Base-by-base conservation (phyloP, 2,888 invertebrate genomes). In the Drosophila quinaria region DNA sequence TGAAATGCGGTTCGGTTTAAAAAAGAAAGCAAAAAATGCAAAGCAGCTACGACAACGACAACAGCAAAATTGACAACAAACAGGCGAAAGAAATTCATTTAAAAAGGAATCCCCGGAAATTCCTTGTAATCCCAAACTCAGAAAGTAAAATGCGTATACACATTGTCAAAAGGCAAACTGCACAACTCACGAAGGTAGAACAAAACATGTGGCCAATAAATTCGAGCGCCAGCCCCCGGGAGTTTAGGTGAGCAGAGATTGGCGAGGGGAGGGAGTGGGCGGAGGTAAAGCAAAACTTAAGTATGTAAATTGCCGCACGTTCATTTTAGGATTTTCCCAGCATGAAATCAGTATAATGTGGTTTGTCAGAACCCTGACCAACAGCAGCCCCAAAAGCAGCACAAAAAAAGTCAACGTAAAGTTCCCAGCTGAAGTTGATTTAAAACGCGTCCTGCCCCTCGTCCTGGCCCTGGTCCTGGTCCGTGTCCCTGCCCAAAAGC, bases 281-380 rank as follows among this genome's bases (percentile, higher is more conserved):
- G 22, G 22, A 8, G 35, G 25, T 10, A 35, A 10, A 9, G 29
- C 39, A 51, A 72, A 81, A 89, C 85, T 87, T 87, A 90, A 81
- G 90, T 86, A 90, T 87, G 87, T 83, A 87, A 87, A 87, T 87
- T 90, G 87, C 81, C 90, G 90, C 87, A 90, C 90, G 90, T 87
- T 90, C 85, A 87, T 89, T 89, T 87, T 90, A 88, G 88, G 87
- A 88, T 88, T 89, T 90, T 86, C 64, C 80, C 83, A 89, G 85
- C 87, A 83, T 81, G 77, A 89, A 90, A 88, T 88, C 88, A 85
- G 74, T 83, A 83, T 88, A 88, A 88, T 88, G 90, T 87, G 74
- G 86, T 88, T 87, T 85, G 66, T 66, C 67, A 71, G 71, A 66
- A 42, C 47, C 67, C 67, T 87, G 84, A 86, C 83, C 83, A 84